phyloP scores from a whole-genome alignment of 2,888 invertebrate species.

The Heliothis peltigera region DNA sequence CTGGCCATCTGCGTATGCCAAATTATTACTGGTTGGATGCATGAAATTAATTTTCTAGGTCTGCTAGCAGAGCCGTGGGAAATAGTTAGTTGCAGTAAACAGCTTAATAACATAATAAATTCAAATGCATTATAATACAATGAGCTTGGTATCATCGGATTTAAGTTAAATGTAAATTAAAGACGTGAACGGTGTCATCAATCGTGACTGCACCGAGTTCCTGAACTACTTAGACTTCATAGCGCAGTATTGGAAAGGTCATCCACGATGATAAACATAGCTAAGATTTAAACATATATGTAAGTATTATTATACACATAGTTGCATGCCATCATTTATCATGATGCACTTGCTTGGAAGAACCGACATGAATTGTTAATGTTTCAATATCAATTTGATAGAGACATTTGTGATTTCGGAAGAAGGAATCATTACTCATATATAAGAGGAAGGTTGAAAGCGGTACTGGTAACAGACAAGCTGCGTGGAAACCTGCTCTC shows the following conservation, averaged over 20 bases:
- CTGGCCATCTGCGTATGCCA: too few species aligned
- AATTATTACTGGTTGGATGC: too few species aligned
- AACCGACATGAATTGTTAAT: slow-evolving; percentile 5
- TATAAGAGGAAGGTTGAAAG: too few species aligned
- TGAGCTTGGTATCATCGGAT: slow-evolving; percentile 48
- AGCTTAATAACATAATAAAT: slow-evolving; percentile 15
- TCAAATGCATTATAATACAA: slow-evolving; percentile 67
- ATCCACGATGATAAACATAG: slow-evolving; percentile 46
- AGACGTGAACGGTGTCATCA: slow-evolving; percentile 70
- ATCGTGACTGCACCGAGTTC: slow-evolving; percentile 78
- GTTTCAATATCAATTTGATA: neutral
- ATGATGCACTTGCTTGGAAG: slow-evolving; percentile 27
- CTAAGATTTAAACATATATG: slow-evolving; percentile 28
- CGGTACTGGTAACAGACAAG: too few species aligned
- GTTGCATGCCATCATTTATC: slow-evolving; percentile 38
- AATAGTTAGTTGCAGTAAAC: slow-evolving; percentile 7
- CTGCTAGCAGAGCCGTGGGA: too few species aligned
- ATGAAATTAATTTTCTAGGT: too few species aligned
- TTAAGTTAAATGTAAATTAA: slow-evolving; percentile 59
- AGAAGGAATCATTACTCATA: too few species aligned
- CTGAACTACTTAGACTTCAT: slow-evolving; percentile 67
- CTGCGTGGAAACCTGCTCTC: too few species aligned
- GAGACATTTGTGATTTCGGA: too few species aligned
- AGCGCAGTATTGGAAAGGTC: slow-evolving; percentile 54
- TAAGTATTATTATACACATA: slow-evolving; percentile 44